Conservation (phyloP, 2,888 invertebrate species). For the Lucinisca nassula region DNA sequence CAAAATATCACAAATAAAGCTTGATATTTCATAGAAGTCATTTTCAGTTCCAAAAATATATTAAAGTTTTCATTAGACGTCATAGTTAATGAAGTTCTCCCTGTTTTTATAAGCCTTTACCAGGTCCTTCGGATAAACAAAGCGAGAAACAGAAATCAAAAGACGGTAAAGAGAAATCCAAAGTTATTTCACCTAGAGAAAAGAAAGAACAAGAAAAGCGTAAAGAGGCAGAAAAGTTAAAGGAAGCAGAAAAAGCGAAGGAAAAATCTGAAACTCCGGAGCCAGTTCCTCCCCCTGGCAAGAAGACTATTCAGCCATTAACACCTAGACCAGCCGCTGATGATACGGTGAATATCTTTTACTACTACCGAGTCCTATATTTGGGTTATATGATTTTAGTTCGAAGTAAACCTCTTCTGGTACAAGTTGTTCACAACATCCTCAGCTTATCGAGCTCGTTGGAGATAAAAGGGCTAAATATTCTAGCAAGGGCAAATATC, state of each 20-base stretch:
- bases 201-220: constrained; percentile 6
- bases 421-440: no score
- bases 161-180: constrained; percentile 1
- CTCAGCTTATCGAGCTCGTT: no score
- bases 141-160: constrained; percentile 23
- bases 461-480: no score
- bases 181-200: constrained; percentile 5
- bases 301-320: constrained; percentile 53
- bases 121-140: neutral
- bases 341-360: constrained; percentile 36
- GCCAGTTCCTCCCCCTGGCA: constrained; percentile 20
- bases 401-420: no score
- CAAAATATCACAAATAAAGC: no score
- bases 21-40: no score
- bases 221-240: neutral
- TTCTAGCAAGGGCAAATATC: no score
- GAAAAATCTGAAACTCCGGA: neutral
- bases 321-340: constrained; percentile 57
- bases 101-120: neutral
- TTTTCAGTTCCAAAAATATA: no score
- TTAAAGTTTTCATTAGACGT: no score
- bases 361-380: no score
- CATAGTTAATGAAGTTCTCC: no score
- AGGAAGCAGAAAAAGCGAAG: neutral
- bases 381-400: no score